Percentiles rank a stretch among this genome's conserved stretches.
These are phyloP conservation scores for Alexandromys fortis DNA, from an alignment of 2,113 vertebrate genomes.

Conservation along the genomic window DNA sequence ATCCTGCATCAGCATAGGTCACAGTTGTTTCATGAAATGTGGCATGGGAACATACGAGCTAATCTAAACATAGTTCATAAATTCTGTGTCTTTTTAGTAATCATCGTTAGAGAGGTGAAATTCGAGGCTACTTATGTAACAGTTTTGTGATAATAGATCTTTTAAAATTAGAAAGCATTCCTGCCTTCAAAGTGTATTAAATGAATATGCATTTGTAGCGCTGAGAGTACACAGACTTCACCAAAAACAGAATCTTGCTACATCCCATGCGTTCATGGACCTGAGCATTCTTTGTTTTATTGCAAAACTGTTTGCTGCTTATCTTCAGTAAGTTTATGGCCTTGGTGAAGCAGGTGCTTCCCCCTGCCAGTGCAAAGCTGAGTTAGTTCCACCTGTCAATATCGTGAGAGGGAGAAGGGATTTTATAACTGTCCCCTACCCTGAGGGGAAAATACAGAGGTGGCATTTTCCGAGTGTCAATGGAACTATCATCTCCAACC, in stretches of 20 bases:
- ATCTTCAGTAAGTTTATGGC: conserved; percentile 47
- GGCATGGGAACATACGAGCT: background rate
- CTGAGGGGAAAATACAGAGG: conserved; percentile 51
- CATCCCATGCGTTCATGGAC: background rate
- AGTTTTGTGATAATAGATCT: background rate
- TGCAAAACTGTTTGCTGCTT: background rate
- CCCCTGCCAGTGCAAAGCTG: background rate
- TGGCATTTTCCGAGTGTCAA: conserved; percentile 61
- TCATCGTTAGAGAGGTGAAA: conserved; percentile 1
- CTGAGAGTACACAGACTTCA: background rate
- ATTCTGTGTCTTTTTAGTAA: background rate
- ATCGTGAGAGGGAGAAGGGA: conserved; percentile 25
- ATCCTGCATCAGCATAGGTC: background rate
- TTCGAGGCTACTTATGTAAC: background rate
- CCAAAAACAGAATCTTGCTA: background rate
- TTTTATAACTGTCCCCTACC: conserved; percentile 64
- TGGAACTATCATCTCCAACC: conserved; percentile 63
- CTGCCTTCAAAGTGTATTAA: conserved; percentile 17
- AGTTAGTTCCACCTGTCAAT: conserved; percentile 48
- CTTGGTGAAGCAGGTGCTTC: background rate
- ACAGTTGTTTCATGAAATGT: background rate
- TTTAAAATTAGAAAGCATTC: background rate
- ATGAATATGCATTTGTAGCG: background rate
- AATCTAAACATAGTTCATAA: background rate
- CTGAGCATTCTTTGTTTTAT: background rate